Percentiles rank a stretch among this genome's conserved stretches.
These are phyloP conservation scores for Drosophila rubida DNA, from an alignment of 2,888 invertebrate species.

Conservation along the genomic window DNA sequence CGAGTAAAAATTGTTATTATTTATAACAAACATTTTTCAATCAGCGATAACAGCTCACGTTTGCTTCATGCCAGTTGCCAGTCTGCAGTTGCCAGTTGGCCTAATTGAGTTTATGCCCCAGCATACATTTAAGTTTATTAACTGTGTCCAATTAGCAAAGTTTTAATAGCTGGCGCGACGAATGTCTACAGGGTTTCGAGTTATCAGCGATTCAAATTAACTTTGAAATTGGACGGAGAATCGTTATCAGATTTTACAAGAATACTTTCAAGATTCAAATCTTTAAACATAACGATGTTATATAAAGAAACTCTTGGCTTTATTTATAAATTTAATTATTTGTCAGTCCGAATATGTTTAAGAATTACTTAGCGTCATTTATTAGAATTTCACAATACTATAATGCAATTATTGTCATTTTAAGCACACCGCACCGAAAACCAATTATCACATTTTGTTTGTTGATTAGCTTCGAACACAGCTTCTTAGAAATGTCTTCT, in stretches of 20 bases:
- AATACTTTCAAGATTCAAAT: not conserved
- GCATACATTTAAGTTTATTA: constrained; percentile 23
- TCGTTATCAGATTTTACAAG: constrained; percentile 18
- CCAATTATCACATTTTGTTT: not conserved
- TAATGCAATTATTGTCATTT: not conserved
- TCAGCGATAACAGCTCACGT: constrained; percentile 29
- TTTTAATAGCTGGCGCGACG: constrained; percentile 16
- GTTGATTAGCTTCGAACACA: not conserved
- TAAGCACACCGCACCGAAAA: not conserved
- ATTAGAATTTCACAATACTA: not conserved
- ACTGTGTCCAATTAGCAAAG: constrained; percentile 56
- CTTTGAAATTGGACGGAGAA: not conserved
- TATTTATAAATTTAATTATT: not conserved
- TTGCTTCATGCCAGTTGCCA: constrained; percentile 1
- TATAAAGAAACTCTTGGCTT: not conserved
- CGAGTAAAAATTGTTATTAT: constrained; percentile 3
- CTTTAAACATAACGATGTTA: not conserved
- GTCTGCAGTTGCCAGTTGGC: not conserved
- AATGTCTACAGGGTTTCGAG: constrained; percentile 10
- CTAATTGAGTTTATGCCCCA: constrained; percentile 26
- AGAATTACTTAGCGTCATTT: not conserved
- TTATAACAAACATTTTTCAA: constrained; percentile 31
- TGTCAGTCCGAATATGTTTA: not conserved
- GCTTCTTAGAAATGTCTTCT: constrained; percentile 2
- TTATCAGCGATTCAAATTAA: constrained; percentile 17